Conservation (phyloP, 2,888 invertebrate genomes). For the Dichetophora obliterata region DNA sequence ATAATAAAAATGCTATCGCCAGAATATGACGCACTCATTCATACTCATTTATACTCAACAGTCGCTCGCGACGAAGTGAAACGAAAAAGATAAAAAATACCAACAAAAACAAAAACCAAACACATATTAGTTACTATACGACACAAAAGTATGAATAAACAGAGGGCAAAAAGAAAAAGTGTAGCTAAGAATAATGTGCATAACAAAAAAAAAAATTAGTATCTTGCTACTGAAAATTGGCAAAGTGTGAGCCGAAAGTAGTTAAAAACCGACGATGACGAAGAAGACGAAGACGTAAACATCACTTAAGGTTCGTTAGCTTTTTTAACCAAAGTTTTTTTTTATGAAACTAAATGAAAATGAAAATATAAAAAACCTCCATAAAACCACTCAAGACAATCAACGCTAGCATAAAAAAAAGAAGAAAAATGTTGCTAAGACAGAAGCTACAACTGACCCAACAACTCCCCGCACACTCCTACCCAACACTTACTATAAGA, state of each 20-base stretch:
- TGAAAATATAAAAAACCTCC: no score
- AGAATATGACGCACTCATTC: conserved; percentile 14
- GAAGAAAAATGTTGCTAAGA: neutral
- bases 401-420: neutral
- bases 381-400: no score
- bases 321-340: no score
- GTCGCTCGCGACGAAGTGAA: neutral
- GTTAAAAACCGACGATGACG: no score
- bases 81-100: neutral
- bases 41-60: conserved; percentile 15
- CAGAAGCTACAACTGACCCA: neutral
- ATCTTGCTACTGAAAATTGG: neutral
- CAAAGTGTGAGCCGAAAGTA: neutral
- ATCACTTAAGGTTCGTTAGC: no score
- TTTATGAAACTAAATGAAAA: no score
- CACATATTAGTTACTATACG: neutral
- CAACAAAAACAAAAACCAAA: neutral
- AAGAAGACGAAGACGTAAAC: neutral
- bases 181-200: neutral
- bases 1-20: conserved; percentile 7
- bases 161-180: neutral
- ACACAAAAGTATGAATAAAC: neutral
- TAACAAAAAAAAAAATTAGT: neutral
- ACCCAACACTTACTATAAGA: no score
- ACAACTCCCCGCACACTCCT: neutral